Conservation (phyloP, 2,113 vertebrate species). For the Ranitomeya imitator region DNA sequence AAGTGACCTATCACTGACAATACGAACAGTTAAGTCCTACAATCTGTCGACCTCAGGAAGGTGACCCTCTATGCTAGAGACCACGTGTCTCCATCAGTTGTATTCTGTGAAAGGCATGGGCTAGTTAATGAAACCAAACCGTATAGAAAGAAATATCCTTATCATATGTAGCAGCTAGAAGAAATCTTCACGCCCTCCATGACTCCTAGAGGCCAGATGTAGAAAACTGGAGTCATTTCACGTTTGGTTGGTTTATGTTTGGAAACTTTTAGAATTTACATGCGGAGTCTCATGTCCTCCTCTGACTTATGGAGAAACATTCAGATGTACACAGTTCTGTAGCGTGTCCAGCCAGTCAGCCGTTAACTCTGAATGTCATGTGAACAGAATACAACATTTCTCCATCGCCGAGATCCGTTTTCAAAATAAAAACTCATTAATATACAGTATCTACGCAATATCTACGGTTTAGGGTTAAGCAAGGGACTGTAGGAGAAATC, state of each 20-base stretch:
- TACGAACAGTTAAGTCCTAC: neutral
- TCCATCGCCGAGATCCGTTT: neutral
- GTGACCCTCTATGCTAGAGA: neutral
- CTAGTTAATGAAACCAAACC: neutral
- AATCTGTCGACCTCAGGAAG: neutral
- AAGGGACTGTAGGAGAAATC: too few relatives aligned
- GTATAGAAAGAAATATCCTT: neutral
- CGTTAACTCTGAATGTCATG: neutral
- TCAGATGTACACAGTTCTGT: neutral
- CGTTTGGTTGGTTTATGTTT: neutral
- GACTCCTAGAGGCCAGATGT: neutral
- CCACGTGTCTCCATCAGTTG: neutral
- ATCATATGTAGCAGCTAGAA: neutral
- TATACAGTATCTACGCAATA: too few relatives aligned
- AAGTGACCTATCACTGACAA: neutral
- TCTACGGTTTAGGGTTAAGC: too few relatives aligned
- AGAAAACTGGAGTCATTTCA: neutral
- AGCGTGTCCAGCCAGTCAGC: neutral
- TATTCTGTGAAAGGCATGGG: neutral
- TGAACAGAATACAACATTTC: slow-evolving; percentile 6
- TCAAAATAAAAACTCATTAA: neutral
- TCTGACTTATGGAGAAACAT: neutral
- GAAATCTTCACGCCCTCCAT: neutral
- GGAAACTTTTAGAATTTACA: neutral
- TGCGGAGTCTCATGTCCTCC: too few relatives aligned